phyloP scores from a whole-genome alignment of 1,140 invertebrate species.

The Drosophila sp. region DNA sequence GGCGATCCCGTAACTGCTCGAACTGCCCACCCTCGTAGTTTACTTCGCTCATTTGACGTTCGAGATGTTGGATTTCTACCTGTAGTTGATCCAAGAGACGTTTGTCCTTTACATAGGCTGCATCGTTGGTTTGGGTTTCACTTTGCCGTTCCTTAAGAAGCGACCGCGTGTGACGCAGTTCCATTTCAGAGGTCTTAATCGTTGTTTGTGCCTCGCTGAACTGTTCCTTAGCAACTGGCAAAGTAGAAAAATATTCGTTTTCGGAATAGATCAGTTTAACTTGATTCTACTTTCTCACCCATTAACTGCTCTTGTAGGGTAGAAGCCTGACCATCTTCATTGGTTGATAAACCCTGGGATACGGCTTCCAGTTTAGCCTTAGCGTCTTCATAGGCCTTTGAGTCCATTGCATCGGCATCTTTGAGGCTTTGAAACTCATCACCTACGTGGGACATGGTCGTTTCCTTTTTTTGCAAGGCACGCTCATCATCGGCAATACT shows the following conservation, averaged over 20 bases:
- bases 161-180: slow-evolving; percentile 88
- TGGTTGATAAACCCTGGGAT: slow-evolving; percentile 90
- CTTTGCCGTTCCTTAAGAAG: slow-evolving; percentile 88
- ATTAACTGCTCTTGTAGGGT: slow-evolving; percentile 96
- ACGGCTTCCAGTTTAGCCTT: slow-evolving; percentile 93
- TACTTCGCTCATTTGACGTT: slow-evolving; percentile 82
- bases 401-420: slow-evolving; percentile 87
- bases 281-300: slow-evolving; percentile 83
- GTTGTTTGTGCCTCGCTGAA: slow-evolving; percentile 91
- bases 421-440: slow-evolving; percentile 89
- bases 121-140: slow-evolving; percentile 88
- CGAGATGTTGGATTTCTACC: slow-evolving; percentile 84
- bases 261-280: background rate
- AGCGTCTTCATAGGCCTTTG: slow-evolving; percentile 88
- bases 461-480: slow-evolving; percentile 86
- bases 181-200: slow-evolving; percentile 91
- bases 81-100: slow-evolving; percentile 86
- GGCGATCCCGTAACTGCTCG: slow-evolving; percentile 85
- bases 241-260: background rate
- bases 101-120: slow-evolving; percentile 89
- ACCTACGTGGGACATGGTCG: slow-evolving; percentile 87
- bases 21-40: slow-evolving; percentile 88
- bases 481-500: slow-evolving; percentile 89
- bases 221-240: slow-evolving; percentile 88
- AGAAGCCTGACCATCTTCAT: slow-evolving; percentile 91